phyloP scores from a whole-genome alignment of 2,113 vertebrate genomes.

The Carlito syrichta region DNA sequence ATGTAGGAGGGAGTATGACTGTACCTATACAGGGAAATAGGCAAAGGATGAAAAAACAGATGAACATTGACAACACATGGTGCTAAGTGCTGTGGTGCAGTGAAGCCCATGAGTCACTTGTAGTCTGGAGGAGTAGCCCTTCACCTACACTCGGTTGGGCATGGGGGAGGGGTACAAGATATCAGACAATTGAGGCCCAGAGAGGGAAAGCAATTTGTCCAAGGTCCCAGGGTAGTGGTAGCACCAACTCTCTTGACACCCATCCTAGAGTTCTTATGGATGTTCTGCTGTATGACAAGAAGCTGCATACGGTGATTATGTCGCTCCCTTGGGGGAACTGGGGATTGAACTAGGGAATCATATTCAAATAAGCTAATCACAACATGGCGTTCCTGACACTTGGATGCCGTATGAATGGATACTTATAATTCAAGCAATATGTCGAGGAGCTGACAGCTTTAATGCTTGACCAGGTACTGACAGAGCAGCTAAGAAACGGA shows the following conservation, averaged over 20 bases:
- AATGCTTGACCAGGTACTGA: conserved; percentile 10
- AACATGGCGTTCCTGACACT: not conserved
- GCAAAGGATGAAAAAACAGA: not conserved
- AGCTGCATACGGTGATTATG: not conserved
- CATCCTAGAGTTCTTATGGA: not conserved
- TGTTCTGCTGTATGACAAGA: not conserved
- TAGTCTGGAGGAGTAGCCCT: not conserved
- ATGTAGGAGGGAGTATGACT: not conserved
- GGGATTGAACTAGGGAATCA: not conserved
- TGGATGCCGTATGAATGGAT: not conserved
- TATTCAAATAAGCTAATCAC: conserved; percentile 7
- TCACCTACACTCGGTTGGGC: not conserved
- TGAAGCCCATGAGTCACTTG: not conserved
- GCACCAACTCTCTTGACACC: not conserved
- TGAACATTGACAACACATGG: not conserved
- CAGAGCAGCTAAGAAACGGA: not conserved
- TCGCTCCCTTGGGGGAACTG: not conserved
- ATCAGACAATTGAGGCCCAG: not conserved
- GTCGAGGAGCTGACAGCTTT: conserved; percentile 41
- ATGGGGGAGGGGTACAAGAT: not conserved
- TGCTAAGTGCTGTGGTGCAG: not conserved
- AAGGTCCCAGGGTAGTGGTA: not conserved
- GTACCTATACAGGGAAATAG: not conserved
- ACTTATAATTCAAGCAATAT: not conserved
- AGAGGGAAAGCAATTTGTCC: not conserved